Evolutionary conservation across 2,888 invertebrate species (phyloP).

Genomic region (Clusia tigrina): DNA sequence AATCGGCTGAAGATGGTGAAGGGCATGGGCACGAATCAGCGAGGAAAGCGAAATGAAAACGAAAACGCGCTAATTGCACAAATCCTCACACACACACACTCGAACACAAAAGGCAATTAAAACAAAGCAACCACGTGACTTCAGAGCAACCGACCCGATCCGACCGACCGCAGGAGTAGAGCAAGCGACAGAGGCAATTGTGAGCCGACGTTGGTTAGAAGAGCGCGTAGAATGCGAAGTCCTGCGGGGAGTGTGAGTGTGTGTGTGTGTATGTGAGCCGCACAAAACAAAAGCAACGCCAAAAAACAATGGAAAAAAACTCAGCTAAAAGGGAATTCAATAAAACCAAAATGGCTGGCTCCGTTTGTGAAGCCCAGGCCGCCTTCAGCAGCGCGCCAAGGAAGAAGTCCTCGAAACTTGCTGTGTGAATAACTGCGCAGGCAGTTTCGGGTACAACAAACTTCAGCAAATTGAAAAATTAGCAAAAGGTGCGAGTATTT

Average conservation of each 20-base stretch:
- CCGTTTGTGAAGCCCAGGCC: too few relatives aligned
- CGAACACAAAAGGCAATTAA: conserved; percentile 31
- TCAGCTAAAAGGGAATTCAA: conserved; percentile 1
- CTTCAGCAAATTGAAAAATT: background rate
- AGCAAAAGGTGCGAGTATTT: background rate
- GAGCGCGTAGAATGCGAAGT: background rate
- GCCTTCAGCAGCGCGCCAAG: background rate
- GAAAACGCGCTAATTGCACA: conserved; percentile 32
- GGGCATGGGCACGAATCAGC: too few relatives aligned
- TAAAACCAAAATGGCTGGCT: conserved; percentile 10
- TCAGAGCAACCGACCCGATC: background rate
- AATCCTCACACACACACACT: conserved; percentile 24
- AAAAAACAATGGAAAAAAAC: background rate
- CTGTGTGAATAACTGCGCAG: background rate
- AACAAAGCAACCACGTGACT: conserved; percentile 22
- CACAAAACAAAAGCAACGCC: too few relatives aligned
- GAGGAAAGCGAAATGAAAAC: conserved; percentile 20
- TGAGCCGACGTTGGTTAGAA: background rate
- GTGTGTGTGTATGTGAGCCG: too few relatives aligned
- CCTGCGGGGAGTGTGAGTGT: background rate
- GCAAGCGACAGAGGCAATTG: background rate
- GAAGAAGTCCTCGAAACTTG: background rate
- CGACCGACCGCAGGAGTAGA: background rate
- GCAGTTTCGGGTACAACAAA: background rate
- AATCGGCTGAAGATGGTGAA: too few relatives aligned